Evolutionary conservation across 2,113 vertebrate genomes (phyloP).

Genomic region (Ellobius talpinus): DNA sequence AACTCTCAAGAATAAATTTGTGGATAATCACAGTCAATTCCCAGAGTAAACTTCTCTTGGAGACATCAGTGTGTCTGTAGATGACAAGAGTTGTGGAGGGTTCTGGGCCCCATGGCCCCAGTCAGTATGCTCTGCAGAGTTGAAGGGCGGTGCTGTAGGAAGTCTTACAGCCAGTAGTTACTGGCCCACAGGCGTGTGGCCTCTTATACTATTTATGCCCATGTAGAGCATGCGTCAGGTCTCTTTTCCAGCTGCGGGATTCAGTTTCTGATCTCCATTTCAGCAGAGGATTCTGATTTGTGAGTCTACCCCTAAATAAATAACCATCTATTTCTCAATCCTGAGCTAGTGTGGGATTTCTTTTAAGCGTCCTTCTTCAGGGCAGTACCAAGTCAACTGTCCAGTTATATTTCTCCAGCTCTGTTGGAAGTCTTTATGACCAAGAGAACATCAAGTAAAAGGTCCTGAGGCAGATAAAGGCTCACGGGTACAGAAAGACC

Average conservation of each 20-base stretch:
- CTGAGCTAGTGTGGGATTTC: too few species aligned
- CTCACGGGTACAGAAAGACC: too few species aligned
- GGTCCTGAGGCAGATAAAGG: neutral
- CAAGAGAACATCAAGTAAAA: neutral
- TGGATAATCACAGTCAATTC: neutral
- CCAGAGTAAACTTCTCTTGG: neutral
- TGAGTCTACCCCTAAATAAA: too few species aligned
- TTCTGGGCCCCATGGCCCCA: neutral
- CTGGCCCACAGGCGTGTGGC: too few species aligned
- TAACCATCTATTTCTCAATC: too few species aligned
- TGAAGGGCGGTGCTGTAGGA: neutral
- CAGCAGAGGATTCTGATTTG: too few species aligned
- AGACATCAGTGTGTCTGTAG: neutral
- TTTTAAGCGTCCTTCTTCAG: too few species aligned
- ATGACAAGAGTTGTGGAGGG: neutral
- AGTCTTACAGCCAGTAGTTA: neutral
- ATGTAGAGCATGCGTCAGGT: too few species aligned
- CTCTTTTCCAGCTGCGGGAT: too few species aligned
- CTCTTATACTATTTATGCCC: too few species aligned
- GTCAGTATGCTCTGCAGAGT: neutral
- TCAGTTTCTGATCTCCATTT: too few species aligned
- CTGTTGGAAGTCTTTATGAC: neutral
- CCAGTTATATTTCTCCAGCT: neutral
- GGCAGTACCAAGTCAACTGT: neutral
- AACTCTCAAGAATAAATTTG: neutral